A percentile compares a stretch with the other conserved stretches of the same genome.
Conservation (phyloP, 2,113 vertebrate genomes). For the Lycaon pictus region DNA sequence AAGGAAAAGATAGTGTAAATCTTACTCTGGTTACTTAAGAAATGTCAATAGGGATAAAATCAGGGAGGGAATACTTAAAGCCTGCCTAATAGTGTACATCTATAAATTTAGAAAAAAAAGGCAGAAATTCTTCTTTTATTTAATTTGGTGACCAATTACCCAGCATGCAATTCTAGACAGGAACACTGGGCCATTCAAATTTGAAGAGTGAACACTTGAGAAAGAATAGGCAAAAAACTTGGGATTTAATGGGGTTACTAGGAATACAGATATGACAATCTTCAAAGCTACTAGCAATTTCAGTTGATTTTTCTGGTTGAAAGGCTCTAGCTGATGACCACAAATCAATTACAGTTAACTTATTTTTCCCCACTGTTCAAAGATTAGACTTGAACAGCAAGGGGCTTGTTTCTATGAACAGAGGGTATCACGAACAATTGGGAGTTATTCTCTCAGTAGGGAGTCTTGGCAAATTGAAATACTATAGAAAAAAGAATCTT, state of each 20-base stretch:
- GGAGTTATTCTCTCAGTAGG: slow-evolving; percentile 72
- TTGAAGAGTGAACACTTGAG: neutral
- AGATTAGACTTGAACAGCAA: slow-evolving; percentile 79
- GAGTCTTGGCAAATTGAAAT: slow-evolving; percentile 81
- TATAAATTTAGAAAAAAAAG: neutral
- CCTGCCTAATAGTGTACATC: neutral
- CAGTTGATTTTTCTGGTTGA: slow-evolving; percentile 75
- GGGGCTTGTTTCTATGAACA: slow-evolving; percentile 78
- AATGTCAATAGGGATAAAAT: neutral
- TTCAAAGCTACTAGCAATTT: slow-evolving; percentile 67
- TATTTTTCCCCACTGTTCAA: slow-evolving; percentile 78
- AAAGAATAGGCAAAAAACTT: neutral
- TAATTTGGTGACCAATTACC: slow-evolving; percentile 28
- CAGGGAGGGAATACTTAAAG: neutral
- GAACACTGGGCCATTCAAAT: neutral
- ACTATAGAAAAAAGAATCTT: neutral
- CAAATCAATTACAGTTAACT: slow-evolving; percentile 83
- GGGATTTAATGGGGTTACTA: neutral
- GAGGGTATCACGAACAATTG: slow-evolving; percentile 76
- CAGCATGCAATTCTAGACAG: neutral
- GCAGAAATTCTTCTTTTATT: neutral
- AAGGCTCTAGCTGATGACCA: slow-evolving; percentile 76
- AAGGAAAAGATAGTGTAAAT: neutral
- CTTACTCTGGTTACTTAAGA: neutral
- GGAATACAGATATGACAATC: slow-evolving; percentile 29